Base-by-base conservation (phyloP, 2,797 vertebrate genomes). In the Menidia menidia region DNA sequence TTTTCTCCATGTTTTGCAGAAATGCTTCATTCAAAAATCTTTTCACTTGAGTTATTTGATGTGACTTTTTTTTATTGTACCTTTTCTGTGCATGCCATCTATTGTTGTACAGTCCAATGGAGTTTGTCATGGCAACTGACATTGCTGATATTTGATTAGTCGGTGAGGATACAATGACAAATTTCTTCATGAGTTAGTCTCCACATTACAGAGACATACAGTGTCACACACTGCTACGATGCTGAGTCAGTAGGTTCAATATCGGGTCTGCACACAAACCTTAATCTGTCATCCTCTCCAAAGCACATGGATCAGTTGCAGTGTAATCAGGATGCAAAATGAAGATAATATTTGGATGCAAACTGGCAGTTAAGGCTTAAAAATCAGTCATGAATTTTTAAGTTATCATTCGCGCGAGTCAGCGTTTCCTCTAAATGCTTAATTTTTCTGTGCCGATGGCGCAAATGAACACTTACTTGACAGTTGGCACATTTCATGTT, bases 91-190 rank as follows among this genome's bases (percentile, higher is more conserved):
- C 77, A 75, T 57, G 80, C 86, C 80, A 54, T 88, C 87, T 81
- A 79, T 90, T 82, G 68, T 87, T 87, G 84, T 88, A 82, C 91
- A 89, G 89, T 92, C 82, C 87, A 60, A 73, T 88, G 90, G 91
- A 89, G 69, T 81, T 81, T 77, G 47, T 86, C 64, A 91, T 93
- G 93, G 92, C 94, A 94, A 93, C 65, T 84, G 42, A 80, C 81
- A 84, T 77, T 55, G 54, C 32, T 42, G 6, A 19, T 48, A 18
- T 48, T 48, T 19, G 9, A 19, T 2, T 19, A 8, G 35, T 18
- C 53, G 31, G 42, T 31, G 11, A 30, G 53, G 30, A 31, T 44
- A 32, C 54, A 32, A 3, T 32, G 51, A 51, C n/a, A 44, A 64
- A 64, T 2, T 30, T 48, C 39, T 47, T n/a, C 3, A 45, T 2